Percentiles rank a stretch among this genome's conserved stretches.
phyloP scores from a whole-genome alignment of 2,888 invertebrate genomes.

The Nineta flava region DNA sequence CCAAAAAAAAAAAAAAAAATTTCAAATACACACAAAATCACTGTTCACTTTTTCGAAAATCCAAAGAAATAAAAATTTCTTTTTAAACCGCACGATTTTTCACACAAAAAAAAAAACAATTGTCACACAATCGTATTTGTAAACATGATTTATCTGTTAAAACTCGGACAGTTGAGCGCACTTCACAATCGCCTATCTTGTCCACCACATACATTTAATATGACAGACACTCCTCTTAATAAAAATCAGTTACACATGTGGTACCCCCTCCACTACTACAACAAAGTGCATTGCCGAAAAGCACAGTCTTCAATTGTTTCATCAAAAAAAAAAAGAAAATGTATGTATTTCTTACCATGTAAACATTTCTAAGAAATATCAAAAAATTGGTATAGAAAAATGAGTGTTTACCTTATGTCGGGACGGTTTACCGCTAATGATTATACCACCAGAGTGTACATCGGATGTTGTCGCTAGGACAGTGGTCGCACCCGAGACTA shows the following conservation, averaged over 20 bases:
- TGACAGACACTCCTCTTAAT: background rate
- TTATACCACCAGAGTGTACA: constrained; percentile 37
- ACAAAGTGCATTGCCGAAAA: no score
- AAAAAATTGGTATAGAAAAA: background rate
- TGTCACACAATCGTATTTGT: no score
- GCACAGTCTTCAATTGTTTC: no score
- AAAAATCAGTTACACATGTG: background rate
- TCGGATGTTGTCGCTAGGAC: constrained; percentile 17
- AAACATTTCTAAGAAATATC: background rate
- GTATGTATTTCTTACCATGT: background rate
- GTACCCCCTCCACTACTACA: background rate
- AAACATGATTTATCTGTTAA: no score
- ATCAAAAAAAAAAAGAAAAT: background rate
- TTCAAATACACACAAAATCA: no score
- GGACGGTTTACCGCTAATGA: constrained; percentile 33
- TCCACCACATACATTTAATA: background rate
- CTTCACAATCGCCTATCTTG: background rate
- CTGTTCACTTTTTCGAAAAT: no score
- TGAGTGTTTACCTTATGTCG: constrained; percentile 38
- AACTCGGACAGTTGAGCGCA: background rate
- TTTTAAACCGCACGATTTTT: no score
- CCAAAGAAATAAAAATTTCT: no score
- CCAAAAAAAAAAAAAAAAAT: no score
- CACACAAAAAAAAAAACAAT: no score
- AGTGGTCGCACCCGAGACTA: constrained; percentile 17